These are phyloP conservation scores for Orthonevra nobilis DNA, from an alignment of 2,888 invertebrate species.

Conservation along the genomic window DNA sequence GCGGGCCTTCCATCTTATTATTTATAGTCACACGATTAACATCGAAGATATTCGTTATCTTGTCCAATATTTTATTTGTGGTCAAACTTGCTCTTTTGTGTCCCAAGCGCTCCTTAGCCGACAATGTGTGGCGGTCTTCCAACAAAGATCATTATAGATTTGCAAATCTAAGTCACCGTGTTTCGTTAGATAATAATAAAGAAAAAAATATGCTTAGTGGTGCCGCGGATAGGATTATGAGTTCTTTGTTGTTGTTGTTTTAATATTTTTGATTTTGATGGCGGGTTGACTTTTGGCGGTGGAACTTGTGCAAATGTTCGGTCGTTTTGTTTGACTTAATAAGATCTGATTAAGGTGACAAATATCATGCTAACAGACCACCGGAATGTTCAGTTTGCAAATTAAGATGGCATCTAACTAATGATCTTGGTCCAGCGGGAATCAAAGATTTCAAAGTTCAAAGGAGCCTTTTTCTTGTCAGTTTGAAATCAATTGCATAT, in stretches of 20 bases:
- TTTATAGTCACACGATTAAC: slow-evolving; percentile 41
- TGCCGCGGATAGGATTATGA: slow-evolving; percentile 22
- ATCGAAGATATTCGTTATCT: slow-evolving; percentile 45
- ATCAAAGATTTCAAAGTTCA: too few species aligned
- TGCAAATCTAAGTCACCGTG: slow-evolving; percentile 38
- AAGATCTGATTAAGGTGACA: slow-evolving; percentile 40
- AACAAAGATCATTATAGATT: slow-evolving; percentile 19
- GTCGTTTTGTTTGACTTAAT: slow-evolving; percentile 55
- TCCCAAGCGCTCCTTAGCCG: slow-evolving; percentile 14
- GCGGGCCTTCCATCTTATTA: slow-evolving; percentile 17
- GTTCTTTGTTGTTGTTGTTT: slow-evolving; percentile 1
- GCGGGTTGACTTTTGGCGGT: slow-evolving; percentile 7
- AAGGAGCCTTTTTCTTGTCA: too few species aligned
- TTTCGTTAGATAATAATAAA: slow-evolving; percentile 37
- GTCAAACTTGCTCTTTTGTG: slow-evolving; percentile 25
- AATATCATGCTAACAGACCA: neutral
- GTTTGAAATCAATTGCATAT: too few species aligned
- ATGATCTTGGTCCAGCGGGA: too few species aligned
- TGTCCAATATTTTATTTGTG: slow-evolving; percentile 36
- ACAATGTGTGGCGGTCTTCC: slow-evolving; percentile 12
- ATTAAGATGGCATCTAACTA: too few species aligned
- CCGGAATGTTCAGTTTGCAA: neutral
- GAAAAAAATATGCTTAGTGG: slow-evolving; percentile 44
- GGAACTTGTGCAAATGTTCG: slow-evolving; percentile 16
- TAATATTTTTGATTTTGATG: slow-evolving; percentile 4